Base-by-base conservation (phyloP, 2,113 vertebrate genomes). In the Labeo rohita region DNA sequence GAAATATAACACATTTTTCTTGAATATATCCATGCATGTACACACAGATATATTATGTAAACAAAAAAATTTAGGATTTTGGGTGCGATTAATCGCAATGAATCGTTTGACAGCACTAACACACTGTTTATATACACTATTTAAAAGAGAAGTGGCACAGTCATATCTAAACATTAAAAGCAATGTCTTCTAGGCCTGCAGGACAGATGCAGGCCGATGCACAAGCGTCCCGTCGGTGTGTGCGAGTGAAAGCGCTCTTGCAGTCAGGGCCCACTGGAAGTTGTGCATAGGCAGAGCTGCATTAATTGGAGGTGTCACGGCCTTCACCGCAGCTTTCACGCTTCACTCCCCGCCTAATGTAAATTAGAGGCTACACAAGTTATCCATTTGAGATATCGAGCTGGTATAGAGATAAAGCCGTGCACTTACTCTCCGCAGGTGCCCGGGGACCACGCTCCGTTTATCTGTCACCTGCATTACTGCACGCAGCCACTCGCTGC, bases 381-480 rank as follows among this genome's bases (percentile, higher is more conserved):
- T 94, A 94, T 96, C 96, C 96, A 96, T 95, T 96, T 96, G 95
- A 96, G 96, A 95, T 95, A 95, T 92, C 90, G 95, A 95, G 95
- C 95, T 93, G 93, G 93, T 95, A 95, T 93, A 94, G 96, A 96
- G 95, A 97, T 95, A 95, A 95, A 95, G 86, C 47, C 92, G 93
- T 91, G 94, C 94, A 93, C 94, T 96, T 94, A 95, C 91, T 93
- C 92, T 92, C 88, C 95, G 90, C 89, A 91, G 93, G 94, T 94
- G 92, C 93, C 95, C 84, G 90, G 95, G 95, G 95, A 96, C 92
- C 85, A 86, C 94, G 87, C 93, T 90, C 93, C 94, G 95, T 95
- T 96, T 96, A 95, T 95, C 94, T 93, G 92, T 95, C 95, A 95
- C 91, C 95, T 92, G 88, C 93, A 95, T 96, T 95, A 96, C 93